Percentiles rank a stretch among this genome's conserved stretches.
Evolutionary conservation across 2,797 vertebrate species (phyloP).

Genomic region (Telmatherina bonti): DNA sequence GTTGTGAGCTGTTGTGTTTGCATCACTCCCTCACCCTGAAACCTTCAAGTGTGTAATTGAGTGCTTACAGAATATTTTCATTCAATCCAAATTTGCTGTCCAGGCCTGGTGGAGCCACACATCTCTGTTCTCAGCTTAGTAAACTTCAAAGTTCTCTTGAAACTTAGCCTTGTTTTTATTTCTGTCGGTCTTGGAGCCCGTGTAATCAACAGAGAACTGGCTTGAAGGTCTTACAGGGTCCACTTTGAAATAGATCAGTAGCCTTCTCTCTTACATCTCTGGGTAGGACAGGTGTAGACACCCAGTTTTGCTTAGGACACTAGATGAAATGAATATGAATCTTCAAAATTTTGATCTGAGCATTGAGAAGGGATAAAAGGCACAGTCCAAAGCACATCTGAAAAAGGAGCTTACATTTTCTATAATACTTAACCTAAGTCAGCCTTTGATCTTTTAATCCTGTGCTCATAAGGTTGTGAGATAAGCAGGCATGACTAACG

Average conservation of each 20-base stretch:
- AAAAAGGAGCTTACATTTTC: conserved; percentile 89
- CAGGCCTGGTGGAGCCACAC: conserved; percentile 34
- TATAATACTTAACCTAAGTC: conserved; percentile 92
- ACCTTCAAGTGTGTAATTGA: conserved; percentile 70
- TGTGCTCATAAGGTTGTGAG: conserved; percentile 95
- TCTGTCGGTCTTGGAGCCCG: conserved; percentile 62
- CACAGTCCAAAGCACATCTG: conserved; percentile 80
- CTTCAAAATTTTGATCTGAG: conserved; percentile 80
- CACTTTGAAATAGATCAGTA: conserved; percentile 77
- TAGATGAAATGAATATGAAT: conserved; percentile 80
- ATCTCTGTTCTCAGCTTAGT: conserved; percentile 57
- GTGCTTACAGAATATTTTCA: conserved; percentile 70
- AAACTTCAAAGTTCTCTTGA: conserved; percentile 74
- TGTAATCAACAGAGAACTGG: conserved; percentile 76
- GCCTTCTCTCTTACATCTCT: conserved; percentile 53
- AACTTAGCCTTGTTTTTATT: conserved; percentile 73
- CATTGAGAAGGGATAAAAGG: conserved; percentile 79
- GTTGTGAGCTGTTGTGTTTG: conserved; percentile 66
- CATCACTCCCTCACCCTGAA: conserved; percentile 55
- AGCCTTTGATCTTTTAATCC: conserved; percentile 99
- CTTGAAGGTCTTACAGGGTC: conserved; percentile 74
- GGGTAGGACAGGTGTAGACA: conserved; percentile 75
- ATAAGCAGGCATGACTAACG: conserved; percentile 95
- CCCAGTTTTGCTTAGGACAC: conserved; percentile 73
- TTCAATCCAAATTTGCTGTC: conserved; percentile 65